phyloP scores from a whole-genome alignment of 2,113 vertebrate species.

The Equus przewalskii region DNA sequence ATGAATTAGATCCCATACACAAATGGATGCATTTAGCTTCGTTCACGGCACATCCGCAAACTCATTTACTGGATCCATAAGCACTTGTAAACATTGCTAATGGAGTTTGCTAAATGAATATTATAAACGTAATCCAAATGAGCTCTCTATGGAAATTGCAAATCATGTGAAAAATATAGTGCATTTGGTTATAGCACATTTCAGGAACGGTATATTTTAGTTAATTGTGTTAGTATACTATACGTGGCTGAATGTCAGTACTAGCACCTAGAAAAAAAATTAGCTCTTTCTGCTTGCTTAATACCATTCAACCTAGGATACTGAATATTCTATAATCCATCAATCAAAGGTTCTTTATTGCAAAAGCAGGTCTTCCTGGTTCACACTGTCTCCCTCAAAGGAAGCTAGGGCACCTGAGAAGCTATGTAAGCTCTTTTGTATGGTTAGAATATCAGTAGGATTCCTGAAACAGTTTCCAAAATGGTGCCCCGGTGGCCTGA shows the following conservation, averaged over 20 bases:
- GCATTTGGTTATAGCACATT: constrained; percentile 82
- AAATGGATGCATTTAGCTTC: constrained; percentile 84
- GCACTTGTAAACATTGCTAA: constrained; percentile 87
- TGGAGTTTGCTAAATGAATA: constrained; percentile 87
- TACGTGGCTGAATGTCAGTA: constrained; percentile 69
- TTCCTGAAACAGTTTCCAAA: not conserved
- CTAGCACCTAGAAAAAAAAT: constrained; percentile 69
- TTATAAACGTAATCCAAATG: constrained; percentile 86
- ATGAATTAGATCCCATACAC: constrained; percentile 83
- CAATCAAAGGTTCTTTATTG: constrained; percentile 26
- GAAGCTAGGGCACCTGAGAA: constrained; percentile 18
- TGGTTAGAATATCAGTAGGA: not conserved
- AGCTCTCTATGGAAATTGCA: constrained; percentile 86
- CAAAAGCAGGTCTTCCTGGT: not conserved
- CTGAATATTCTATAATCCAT: constrained; percentile 7
- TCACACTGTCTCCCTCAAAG: not conserved
- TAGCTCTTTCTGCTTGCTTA: constrained; percentile 58
- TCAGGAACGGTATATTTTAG: constrained; percentile 80
- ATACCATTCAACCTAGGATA: constrained; percentile 41
- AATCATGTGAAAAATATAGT: constrained; percentile 86
- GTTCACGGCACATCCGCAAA: constrained; percentile 82
- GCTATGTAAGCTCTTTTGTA: not conserved
- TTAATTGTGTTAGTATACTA: constrained; percentile 83
- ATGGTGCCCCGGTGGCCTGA: not conserved
- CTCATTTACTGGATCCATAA: constrained; percentile 86